Percentiles rank a stretch among this genome's conserved stretches.
These are phyloP conservation scores for Sinocyclocheilus anophthalmus DNA, from an alignment of 2,113 vertebrate species.

Conservation along the genomic window DNA sequence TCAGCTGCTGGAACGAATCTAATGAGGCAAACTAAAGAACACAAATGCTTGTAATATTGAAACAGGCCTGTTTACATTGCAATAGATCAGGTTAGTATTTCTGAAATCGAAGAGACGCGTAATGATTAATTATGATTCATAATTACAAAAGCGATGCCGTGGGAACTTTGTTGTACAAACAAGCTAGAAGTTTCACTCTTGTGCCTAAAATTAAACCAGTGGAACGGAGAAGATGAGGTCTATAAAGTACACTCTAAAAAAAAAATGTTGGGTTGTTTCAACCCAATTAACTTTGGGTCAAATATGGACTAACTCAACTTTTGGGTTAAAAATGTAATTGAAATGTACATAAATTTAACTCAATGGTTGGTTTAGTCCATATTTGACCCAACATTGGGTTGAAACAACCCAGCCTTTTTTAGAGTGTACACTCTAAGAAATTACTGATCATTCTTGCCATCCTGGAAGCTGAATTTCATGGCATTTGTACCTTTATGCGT, in stretches of 20 bases:
- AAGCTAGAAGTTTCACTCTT: not conserved
- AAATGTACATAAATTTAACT: no score
- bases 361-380: no score
- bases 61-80: not conserved
- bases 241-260: no score
- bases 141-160: not conserved
- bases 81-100: not conserved
- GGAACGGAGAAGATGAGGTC: not conserved
- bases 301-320: no score
- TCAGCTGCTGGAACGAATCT: not conserved
- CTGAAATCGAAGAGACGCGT: not conserved
- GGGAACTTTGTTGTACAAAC: not conserved
- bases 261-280: no score
- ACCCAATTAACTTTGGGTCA: no score
- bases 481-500: not conserved
- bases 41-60: not conserved
- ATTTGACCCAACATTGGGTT: no score
- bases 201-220: not conserved
- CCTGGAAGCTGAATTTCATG: no score
- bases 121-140: not conserved
- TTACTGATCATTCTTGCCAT: not conserved
- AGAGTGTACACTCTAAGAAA: no score
- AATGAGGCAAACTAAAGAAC: not conserved
- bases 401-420: no score
- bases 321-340: no score